Conservation (phyloP, 2,888 invertebrate genomes). For the Pristionchus japonicus region DNA sequence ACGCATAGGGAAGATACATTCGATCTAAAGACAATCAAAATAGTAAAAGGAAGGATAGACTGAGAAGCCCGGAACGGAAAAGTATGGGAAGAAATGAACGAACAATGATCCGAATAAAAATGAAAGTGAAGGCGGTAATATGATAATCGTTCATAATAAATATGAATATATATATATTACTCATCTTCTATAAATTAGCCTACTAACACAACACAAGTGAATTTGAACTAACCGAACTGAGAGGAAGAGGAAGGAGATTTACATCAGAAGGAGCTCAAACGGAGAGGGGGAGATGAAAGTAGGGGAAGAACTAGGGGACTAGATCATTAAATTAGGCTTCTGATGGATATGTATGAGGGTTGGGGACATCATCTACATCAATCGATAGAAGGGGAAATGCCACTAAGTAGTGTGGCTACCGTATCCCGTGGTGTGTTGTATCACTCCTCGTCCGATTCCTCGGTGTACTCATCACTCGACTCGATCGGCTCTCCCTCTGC, state of each 20-base stretch:
- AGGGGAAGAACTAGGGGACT: neutral
- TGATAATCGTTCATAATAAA: slow-evolving; percentile 26
- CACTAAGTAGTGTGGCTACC: slow-evolving; percentile 19
- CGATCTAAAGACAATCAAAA: neutral
- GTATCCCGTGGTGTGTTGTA: neutral
- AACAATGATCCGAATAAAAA: neutral
- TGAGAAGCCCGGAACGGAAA: slow-evolving; percentile 28
- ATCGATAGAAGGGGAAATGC: neutral
- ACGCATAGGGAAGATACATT: neutral
- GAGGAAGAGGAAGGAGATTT: neutral
- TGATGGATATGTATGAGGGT: neutral
- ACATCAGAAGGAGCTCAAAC: neutral
- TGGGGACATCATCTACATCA: neutral
- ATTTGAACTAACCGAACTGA: slow-evolving; percentile 20
- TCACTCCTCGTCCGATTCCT: slow-evolving; percentile 44
- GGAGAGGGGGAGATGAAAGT: neutral
- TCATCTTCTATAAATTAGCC: slow-evolving; percentile 23
- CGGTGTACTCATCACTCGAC: slow-evolving; percentile 47
- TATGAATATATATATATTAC: neutral
- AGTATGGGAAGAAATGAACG: neutral
- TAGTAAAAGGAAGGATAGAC: neutral
- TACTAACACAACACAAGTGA: slow-evolving; percentile 33
- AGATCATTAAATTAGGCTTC: neutral
- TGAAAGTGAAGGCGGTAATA: slow-evolving; percentile 7
- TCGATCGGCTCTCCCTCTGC: slow-evolving; percentile 57